Evolutionary conservation across 64 coral and sea anemone genomes (phyloP).

Genomic region (Hydrozoanthus tunicans): DNA sequence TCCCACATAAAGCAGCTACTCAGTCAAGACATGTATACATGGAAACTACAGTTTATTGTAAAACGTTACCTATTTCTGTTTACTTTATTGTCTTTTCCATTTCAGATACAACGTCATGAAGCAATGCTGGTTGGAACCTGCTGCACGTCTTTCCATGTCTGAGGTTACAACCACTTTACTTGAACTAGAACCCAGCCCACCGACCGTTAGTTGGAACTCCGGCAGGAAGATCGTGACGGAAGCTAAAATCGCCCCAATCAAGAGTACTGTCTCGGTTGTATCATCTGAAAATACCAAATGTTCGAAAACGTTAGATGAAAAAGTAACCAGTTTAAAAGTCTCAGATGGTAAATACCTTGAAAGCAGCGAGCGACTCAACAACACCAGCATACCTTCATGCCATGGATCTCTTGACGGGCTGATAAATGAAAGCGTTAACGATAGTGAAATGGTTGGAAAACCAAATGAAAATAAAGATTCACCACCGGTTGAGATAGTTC

Average conservation of each 20-base stretch:
- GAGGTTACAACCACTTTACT: slow-evolving; percentile 36
- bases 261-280: too few species aligned
- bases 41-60: neutral
- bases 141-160: slow-evolving; percentile 48
- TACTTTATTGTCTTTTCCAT: slow-evolving; percentile 3
- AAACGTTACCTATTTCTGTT: neutral
- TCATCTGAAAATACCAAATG: neutral
- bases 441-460: neutral
- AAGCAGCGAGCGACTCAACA: neutral
- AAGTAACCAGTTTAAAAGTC: neutral
- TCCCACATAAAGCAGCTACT: too few species aligned
- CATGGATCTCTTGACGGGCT: neutral
- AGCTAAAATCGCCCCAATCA: neutral
- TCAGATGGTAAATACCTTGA: neutral
- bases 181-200: neutral
- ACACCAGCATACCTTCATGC: neutral
- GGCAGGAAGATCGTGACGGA: neutral
- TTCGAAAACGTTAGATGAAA: neutral
- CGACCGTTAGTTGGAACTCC: neutral
- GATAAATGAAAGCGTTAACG: neutral
- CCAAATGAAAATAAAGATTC: neutral
- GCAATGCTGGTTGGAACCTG: slow-evolving; percentile 73
- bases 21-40: neutral
- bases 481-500: slow-evolving; percentile 33
- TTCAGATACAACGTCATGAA: slow-evolving; percentile 71